A percentile compares a stretch with the other conserved stretches of the same genome.
These are phyloP conservation scores for Neolamprologus hecqui DNA, from an alignment of 2,113 vertebrate genomes.

Conservation along the genomic window DNA sequence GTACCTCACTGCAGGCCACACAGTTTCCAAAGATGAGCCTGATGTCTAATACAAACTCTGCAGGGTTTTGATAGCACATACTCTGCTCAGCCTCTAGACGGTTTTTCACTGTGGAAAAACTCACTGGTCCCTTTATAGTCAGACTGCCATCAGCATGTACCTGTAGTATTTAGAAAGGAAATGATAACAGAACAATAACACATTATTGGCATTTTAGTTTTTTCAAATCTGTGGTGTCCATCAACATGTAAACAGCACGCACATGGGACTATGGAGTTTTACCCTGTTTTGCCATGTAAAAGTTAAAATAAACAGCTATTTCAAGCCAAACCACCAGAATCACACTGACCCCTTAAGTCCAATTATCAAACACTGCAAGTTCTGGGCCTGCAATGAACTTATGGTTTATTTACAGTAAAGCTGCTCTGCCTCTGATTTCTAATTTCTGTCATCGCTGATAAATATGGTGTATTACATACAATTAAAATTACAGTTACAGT, in stretches of 20 bases:
- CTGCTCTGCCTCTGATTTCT: background rate
- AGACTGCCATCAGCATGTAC: constrained; percentile 4
- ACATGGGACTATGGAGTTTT: background rate
- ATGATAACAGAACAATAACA: background rate
- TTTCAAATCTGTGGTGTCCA: background rate
- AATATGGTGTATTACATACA: background rate
- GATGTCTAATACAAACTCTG: constrained; percentile 81
- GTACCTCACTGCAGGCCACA: constrained; percentile 73
- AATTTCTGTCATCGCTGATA: background rate
- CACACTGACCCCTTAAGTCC: background rate
- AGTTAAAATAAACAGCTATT: background rate
- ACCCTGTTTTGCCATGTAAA: background rate
- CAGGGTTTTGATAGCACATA: constrained; percentile 73
- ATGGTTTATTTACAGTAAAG: background rate
- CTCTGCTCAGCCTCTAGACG: constrained; percentile 75
- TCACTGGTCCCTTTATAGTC: constrained; percentile 79
- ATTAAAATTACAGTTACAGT: constrained; percentile 13
- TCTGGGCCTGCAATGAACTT: background rate
- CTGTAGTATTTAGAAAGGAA: constrained; percentile 35
- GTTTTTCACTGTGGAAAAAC: constrained; percentile 75
- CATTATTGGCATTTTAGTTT: background rate
- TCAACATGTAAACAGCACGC: background rate
- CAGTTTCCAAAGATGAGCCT: constrained; percentile 81
- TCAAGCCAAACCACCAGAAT: background rate
- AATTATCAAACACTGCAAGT: background rate